A percentile compares a stretch with the other conserved stretches of the same genome.
Conservation (phyloP, 1,140 invertebrate species). For the Ceratosolen fusciceps region DNA sequence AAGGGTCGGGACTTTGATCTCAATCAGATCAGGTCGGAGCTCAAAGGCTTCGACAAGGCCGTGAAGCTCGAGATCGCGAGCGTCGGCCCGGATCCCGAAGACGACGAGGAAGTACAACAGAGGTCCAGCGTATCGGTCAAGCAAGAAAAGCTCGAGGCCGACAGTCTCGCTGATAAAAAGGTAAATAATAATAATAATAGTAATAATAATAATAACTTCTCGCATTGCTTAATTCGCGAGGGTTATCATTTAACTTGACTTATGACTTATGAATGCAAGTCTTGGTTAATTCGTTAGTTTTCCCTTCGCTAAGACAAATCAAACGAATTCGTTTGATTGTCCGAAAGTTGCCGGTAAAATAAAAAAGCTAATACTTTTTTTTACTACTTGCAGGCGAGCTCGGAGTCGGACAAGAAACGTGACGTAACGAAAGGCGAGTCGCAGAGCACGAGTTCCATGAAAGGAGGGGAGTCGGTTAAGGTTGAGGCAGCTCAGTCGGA, state of each 20-base stretch:
- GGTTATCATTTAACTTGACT: too few relatives aligned
- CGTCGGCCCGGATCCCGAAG: conserved; percentile 58
- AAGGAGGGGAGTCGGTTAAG: conserved; percentile 51
- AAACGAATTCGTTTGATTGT: too few relatives aligned
- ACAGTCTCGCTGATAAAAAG: conserved; percentile 35
- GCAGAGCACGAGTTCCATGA: conserved; percentile 11
- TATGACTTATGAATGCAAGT: too few relatives aligned
- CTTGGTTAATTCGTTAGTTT: too few relatives aligned
- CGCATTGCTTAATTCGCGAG: too few relatives aligned
- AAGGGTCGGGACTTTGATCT: conserved; percentile 85
- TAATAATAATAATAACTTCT: too few relatives aligned
- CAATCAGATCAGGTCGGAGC: conserved; percentile 85
- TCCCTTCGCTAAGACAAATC: too few relatives aligned
- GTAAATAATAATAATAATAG: too few relatives aligned
- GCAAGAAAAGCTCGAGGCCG: conserved; percentile 36
- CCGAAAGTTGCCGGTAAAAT: too few relatives aligned
- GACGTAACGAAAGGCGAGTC: conserved; percentile 55
- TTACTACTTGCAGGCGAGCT: conserved; percentile 12
- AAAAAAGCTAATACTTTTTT: too few relatives aligned
- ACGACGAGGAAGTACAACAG: conserved; percentile 59
- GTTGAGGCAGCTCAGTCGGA: conserved; percentile 57
- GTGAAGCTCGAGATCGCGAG: conserved; percentile 69
- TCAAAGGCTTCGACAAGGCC: conserved; percentile 83
- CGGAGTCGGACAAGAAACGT: conserved; percentile 44
- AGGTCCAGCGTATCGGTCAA: neutral